Conservation (phyloP, 2,797 vertebrate species). For the Micrastur ruficollis region DNA sequence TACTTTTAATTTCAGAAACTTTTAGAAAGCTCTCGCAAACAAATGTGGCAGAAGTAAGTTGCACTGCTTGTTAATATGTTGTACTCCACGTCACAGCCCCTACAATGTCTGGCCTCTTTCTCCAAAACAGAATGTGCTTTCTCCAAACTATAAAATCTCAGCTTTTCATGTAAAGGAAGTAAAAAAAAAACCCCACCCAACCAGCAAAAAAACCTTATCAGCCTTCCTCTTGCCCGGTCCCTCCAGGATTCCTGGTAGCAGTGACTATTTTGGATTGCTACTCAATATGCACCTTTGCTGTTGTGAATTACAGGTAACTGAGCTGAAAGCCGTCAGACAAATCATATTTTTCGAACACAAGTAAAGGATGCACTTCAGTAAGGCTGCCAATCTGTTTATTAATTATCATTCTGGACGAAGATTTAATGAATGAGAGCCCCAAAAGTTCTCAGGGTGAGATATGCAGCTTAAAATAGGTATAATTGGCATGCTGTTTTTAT, state of each 20-base stretch:
- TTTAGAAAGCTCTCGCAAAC: background rate
- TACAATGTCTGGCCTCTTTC: background rate
- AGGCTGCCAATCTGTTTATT: background rate
- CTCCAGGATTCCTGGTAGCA: background rate
- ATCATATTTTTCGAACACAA: background rate
- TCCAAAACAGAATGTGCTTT: background rate
- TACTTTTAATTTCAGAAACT: background rate
- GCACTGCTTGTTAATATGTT: fast-evolving
- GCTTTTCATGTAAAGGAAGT: background rate
- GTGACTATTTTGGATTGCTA: background rate
- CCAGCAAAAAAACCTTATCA: background rate
- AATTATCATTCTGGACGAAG: background rate
- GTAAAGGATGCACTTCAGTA: background rate
- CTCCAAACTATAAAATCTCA: background rate
- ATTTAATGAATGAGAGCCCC: background rate
- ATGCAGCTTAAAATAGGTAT: background rate
- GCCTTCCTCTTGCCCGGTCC: background rate
- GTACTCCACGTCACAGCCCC: background rate
- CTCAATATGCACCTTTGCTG: background rate
- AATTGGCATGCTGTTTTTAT: background rate
- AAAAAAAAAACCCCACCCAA: background rate
- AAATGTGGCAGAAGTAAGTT: background rate
- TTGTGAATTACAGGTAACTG: background rate
- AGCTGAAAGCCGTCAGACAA: background rate
- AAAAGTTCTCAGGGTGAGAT: background rate